Percentiles rank a stretch among this genome's conserved stretches.
phyloP scores from a whole-genome alignment of 2,888 invertebrate genomes.

The Drosophila paucipuncta region DNA sequence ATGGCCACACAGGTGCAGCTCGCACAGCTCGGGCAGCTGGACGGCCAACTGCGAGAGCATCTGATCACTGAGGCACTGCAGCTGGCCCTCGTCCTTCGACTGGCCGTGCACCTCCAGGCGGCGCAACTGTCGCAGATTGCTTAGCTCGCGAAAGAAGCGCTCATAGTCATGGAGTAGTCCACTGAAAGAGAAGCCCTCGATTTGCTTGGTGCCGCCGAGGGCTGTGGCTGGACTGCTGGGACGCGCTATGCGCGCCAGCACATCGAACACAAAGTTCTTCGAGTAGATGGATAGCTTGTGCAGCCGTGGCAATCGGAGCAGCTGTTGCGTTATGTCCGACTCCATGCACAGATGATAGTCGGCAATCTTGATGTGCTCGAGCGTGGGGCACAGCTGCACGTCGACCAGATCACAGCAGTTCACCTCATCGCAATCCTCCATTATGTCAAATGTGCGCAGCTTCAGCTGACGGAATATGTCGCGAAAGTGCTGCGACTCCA shows the following conservation, averaged over 20 bases:
- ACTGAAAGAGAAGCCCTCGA: conserved; percentile 75
- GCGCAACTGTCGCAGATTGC: conserved; percentile 58
- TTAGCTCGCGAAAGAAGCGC: conserved; percentile 69
- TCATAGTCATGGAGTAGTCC: conserved; percentile 73
- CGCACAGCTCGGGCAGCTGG: conserved; percentile 60
- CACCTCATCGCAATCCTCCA: conserved; percentile 80
- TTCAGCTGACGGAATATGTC: conserved; percentile 69
- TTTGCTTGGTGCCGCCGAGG: conserved; percentile 39
- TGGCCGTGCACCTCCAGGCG: conserved; percentile 61
- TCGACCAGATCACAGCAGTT: conserved; percentile 76
- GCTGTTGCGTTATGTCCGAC: conserved; percentile 67
- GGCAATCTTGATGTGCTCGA: conserved; percentile 79
- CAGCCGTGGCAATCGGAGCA: conserved; percentile 66
- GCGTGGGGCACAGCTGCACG: conserved; percentile 70
- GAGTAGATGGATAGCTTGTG: conserved; percentile 75
- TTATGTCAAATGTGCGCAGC: conserved; percentile 76
- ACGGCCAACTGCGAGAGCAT: conserved; percentile 61
- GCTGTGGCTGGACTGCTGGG: conserved; percentile 29
- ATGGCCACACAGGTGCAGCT: conserved; percentile 73
- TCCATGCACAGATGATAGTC: conserved; percentile 81
- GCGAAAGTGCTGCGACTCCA: conserved; percentile 74
- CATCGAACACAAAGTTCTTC: conserved; percentile 79
- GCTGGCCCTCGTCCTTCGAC: conserved; percentile 36
- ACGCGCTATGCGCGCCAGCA: conserved; percentile 70
- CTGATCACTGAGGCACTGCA: conserved; percentile 67